Conservation (phyloP, 2,888 invertebrate species). For the Pyrgus malvae region DNA sequence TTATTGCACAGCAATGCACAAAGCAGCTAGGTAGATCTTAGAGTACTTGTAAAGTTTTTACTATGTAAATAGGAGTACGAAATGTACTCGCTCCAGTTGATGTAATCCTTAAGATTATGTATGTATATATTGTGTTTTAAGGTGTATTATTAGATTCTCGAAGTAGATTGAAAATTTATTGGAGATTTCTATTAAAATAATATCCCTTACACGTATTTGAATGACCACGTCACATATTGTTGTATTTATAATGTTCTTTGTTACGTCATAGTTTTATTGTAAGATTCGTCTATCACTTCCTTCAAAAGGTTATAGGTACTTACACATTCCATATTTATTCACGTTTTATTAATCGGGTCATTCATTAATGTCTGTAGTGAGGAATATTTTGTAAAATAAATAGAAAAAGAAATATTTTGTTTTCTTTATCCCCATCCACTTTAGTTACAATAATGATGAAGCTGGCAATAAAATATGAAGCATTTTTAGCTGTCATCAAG, state of each 20-base stretch:
- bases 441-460: too few relatives aligned
- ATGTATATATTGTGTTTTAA: constrained; percentile 64
- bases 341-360: constrained; percentile 46
- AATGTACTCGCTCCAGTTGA: constrained; percentile 55
- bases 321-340: constrained; percentile 59
- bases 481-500: too few relatives aligned
- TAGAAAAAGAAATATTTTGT: constrained; percentile 30
- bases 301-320: constrained; percentile 45
- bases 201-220: constrained; percentile 27
- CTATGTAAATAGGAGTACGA: constrained; percentile 56
- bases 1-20: constrained; percentile 32
- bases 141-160: constrained; percentile 37
- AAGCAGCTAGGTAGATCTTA: constrained; percentile 26
- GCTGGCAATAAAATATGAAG: too few relatives aligned
- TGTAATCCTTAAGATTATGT: constrained; percentile 52
- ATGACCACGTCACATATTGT: constrained; percentile 35
- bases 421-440: constrained; percentile 28
- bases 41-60: constrained; percentile 30
- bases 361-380: constrained; percentile 53
- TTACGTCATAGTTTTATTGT: constrained; percentile 33
- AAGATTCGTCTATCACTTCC: constrained; percentile 23
- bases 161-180: constrained; percentile 45
- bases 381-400: constrained; percentile 52
- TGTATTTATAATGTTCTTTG: constrained; percentile 41
- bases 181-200: constrained; percentile 45